These are phyloP conservation scores for Onychomys arenicola DNA, from an alignment of 2,797 vertebrate species.

Conservation along the genomic window DNA sequence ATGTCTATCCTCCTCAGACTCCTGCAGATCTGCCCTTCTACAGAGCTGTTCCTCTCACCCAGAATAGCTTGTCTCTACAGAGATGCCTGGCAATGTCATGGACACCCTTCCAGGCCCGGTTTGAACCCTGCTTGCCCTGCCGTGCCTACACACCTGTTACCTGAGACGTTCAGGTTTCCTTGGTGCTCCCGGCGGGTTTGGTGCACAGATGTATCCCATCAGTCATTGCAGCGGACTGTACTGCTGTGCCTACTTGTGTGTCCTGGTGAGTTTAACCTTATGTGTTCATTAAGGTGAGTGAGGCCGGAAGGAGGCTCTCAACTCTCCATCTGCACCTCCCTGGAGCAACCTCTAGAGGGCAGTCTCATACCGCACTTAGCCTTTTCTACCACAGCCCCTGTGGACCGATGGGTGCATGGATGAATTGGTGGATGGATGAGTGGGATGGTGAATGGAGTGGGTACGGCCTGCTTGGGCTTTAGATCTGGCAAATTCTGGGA, in stretches of 20 bases:
- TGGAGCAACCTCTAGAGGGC: slow-evolving; percentile 76
- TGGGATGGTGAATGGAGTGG: neutral
- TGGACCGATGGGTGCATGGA: neutral
- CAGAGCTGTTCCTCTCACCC: neutral
- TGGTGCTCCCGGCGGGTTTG: neutral
- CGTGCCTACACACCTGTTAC: neutral
- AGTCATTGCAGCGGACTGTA: neutral
- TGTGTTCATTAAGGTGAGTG: neutral
- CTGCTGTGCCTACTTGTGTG: neutral
- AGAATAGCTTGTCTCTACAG: neutral
- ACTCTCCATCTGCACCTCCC: slow-evolving; percentile 33
- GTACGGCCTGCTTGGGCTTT: neutral
- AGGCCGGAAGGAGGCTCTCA: too few relatives aligned
- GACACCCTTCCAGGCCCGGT: neutral
- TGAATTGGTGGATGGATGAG: neutral
- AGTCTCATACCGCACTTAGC: slow-evolving; percentile 30
- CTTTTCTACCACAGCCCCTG: neutral
- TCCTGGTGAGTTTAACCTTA: neutral
- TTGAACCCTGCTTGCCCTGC: neutral
- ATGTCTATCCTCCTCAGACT: neutral
- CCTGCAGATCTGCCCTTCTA: neutral
- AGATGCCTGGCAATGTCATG: neutral
- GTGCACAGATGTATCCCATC: neutral
- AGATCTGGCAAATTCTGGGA: neutral
- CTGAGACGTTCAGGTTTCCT: neutral